Conservation (phyloP, 2,113 vertebrate genomes). For the Periophthalmus modestus region DNA sequence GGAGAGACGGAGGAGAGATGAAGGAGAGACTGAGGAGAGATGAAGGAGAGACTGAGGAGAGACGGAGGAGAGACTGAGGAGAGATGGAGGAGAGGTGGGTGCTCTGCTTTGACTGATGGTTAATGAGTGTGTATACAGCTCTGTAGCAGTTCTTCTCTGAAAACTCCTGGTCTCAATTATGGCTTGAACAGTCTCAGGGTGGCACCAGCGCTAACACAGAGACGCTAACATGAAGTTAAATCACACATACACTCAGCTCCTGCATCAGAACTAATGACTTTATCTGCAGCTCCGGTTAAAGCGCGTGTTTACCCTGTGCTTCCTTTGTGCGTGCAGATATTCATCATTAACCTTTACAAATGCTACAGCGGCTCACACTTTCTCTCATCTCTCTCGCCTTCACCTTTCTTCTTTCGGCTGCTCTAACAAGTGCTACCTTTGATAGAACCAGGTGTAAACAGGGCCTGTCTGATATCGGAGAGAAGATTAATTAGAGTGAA, state of each 20-base stretch:
- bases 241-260: slow-evolving; percentile 18
- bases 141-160: slow-evolving; percentile 34
- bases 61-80: neutral
- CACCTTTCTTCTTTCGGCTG: neutral
- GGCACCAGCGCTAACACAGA: slow-evolving; percentile 24
- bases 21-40: no score
- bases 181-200: slow-evolving; percentile 44
- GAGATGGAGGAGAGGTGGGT: neutral
- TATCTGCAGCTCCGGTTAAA: slow-evolving; percentile 20
- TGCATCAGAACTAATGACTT: slow-evolving; percentile 38
- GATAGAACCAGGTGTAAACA: slow-evolving; percentile 23
- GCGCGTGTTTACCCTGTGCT: slow-evolving; percentile 36
- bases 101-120: slow-evolving; percentile 26
- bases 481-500: slow-evolving; percentile 6
- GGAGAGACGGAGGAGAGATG: no score
- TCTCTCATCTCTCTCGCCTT: slow-evolving; percentile 13
- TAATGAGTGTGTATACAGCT: slow-evolving; percentile 59
- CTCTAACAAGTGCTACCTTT: slow-evolving; percentile 27
- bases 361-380: neutral
- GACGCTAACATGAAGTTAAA: slow-evolving; percentile 13
- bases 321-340: slow-evolving; percentile 38
- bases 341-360: slow-evolving; percentile 61
- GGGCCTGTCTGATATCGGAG: slow-evolving; percentile 4
- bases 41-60: neutral
- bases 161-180: slow-evolving; percentile 59